Conservation (phyloP, 2,888 invertebrate genomes). For the Liposcelis brunnea region DNA sequence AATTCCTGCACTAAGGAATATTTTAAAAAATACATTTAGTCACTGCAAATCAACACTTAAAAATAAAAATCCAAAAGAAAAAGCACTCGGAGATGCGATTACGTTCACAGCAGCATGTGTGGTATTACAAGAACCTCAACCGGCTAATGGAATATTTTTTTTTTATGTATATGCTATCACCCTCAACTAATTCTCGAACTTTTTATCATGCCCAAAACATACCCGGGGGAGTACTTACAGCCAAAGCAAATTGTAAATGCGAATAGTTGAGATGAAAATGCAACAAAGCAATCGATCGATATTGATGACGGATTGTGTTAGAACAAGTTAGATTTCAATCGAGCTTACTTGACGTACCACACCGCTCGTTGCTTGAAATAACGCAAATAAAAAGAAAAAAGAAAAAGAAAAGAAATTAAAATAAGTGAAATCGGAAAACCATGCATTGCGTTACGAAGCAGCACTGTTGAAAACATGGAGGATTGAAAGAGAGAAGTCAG, state of each 20-base stretch:
- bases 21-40: slow-evolving; percentile 1
- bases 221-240: not conserved
- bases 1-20: no score
- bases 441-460: no score
- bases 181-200: no score
- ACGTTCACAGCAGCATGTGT: no score
- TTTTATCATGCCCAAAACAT: not conserved
- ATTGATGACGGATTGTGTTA: slow-evolving; percentile 1
- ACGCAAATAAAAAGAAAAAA: not conserved
- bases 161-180: slow-evolving; percentile 1
- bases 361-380: slow-evolving; percentile 5
- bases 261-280: no score
- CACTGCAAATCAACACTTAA: slow-evolving; percentile 8
- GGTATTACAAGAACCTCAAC: no score
- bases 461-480: no score
- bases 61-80: slow-evolving; percentile 12
- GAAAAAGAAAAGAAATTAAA: not conserved
- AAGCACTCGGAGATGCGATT: slow-evolving; percentile 12
- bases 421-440: no score
- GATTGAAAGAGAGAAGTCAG: no score
- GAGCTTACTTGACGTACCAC: slow-evolving; percentile 3
- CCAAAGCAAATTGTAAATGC: no score
- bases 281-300: no score
- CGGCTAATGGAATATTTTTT: not conserved
- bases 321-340: slow-evolving; percentile 4